Evolutionary conservation across 2,113 vertebrate species (phyloP).

Genomic region (Turdus rufiventris): DNA sequence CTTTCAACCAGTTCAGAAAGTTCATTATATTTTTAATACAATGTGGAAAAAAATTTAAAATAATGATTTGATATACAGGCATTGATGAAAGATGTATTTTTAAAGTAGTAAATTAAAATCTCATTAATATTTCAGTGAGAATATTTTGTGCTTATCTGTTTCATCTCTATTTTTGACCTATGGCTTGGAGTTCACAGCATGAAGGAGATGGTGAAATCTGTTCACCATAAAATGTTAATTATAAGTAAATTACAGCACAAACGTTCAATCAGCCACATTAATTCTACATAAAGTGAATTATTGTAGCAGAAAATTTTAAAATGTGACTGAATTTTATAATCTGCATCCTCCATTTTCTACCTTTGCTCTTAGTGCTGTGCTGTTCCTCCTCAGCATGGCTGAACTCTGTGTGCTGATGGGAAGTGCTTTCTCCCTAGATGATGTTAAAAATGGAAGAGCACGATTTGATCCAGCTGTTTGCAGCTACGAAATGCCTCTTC

Average conservation of each 20-base stretch:
- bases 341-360: conserved; percentile 59
- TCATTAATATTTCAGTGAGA: conserved; percentile 82
- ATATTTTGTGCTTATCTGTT: conserved; percentile 82
- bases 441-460: conserved; percentile 17
- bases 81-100: conserved; percentile 81
- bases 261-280: conserved; percentile 84
- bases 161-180: conserved; percentile 84
- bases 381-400: conserved; percentile 23
- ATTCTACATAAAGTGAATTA: conserved; percentile 87
- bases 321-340: conserved; percentile 85
- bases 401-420: not conserved
- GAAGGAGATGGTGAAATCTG: conserved; percentile 81
- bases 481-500: not conserved
- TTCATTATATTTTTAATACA: conserved; percentile 73
- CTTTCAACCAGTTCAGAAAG: conserved; percentile 62
- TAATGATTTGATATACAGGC: conserved; percentile 74
- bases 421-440: not conserved
- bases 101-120: conserved; percentile 84
- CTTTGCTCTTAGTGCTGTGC: conserved; percentile 29
- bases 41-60: conserved; percentile 73
- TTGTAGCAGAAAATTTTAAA: conserved; percentile 86
- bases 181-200: conserved; percentile 83
- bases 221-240: conserved; percentile 86
- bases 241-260: conserved; percentile 86
- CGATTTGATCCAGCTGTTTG: not conserved